phyloP scores from a whole-genome alignment of 2,797 vertebrate species.

The Labroides dimidiatus region DNA sequence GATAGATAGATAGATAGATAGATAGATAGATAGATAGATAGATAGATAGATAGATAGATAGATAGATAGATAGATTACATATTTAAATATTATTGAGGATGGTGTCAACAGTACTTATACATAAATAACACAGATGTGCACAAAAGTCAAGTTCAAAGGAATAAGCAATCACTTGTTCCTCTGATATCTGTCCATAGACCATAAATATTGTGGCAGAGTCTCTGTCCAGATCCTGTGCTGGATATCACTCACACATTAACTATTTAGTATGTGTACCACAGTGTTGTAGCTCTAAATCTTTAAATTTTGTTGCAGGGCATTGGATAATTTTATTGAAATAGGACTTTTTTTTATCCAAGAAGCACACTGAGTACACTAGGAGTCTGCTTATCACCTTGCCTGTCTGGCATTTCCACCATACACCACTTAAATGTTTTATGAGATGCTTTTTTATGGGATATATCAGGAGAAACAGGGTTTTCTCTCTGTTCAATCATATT shows the following conservation, averaged over 20 bases:
- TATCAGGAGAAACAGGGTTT: background rate
- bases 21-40: no score
- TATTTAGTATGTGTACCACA: background rate
- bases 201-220: background rate
- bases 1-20: no score
- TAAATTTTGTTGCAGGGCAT: background rate
- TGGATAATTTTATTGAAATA: no score
- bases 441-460: constrained; percentile 1
- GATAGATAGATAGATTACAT: no score
- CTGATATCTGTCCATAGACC: no score
- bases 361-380: background rate
- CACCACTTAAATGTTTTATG: constrained; percentile 2
- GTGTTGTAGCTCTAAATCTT: background rate
- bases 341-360: background rate
- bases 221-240: background rate
- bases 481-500: background rate
- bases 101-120: no score
- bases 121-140: no score
- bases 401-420: background rate
- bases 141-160: no score
- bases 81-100: no score
- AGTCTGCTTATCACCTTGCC: background rate
- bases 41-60: no score
- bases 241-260: background rate
- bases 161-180: no score